Base-by-base conservation (phyloP, 2,797 vertebrate species). In the Gambusia yucatana region DNA sequence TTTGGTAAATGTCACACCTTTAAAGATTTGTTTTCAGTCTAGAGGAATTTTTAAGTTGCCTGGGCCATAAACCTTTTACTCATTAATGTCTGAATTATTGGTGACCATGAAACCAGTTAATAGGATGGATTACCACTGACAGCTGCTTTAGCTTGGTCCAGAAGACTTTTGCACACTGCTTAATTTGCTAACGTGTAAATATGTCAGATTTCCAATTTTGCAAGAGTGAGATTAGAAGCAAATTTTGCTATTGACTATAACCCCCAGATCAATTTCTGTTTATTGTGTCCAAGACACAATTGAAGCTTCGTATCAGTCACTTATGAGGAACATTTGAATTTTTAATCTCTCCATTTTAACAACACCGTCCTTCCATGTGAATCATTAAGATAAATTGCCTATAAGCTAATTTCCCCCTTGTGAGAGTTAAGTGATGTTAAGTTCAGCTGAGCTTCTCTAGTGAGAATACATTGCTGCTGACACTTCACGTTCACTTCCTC, bases 321-420 rank as follows among this genome's bases (percentile, higher is more conserved):
- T 78, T 77, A 70, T 72, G 36, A 86, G 69, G 75, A 79, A 70
- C 77, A 33, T 76, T 88, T 90, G 0, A 72, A 88, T 75, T 77
- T 87, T 89, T 88, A 72, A 88, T 88, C 81, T 67, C 83, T 85
- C 72, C 76, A 84, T 80, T 86, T 87, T 69, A 87, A 82, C 78
- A 59, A 7, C 33, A 82, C 88, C 76, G 82, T 73, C 78, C 28
- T 83, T 78, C 77, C 77, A 25, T 71, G 72, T 76, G 17, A 10
- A 28, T 86, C 82, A 86, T 89, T 92, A 84, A 87, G 83, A 70
- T 79, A 87, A 79, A 88, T 84, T 47, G 79, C 85, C 70, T 83
- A 77, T 87, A 82, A 89, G 73, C 81, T 87, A 69, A 82, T 85
- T 83, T 78, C 75, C 44, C 25, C 69, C 75, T 85, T 81, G 25